A percentile compares a stretch with the other conserved stretches of the same genome.
These are phyloP conservation scores for Vanacampus margaritifer DNA, from an alignment of 2,113 vertebrate species.

Conservation along the genomic window DNA sequence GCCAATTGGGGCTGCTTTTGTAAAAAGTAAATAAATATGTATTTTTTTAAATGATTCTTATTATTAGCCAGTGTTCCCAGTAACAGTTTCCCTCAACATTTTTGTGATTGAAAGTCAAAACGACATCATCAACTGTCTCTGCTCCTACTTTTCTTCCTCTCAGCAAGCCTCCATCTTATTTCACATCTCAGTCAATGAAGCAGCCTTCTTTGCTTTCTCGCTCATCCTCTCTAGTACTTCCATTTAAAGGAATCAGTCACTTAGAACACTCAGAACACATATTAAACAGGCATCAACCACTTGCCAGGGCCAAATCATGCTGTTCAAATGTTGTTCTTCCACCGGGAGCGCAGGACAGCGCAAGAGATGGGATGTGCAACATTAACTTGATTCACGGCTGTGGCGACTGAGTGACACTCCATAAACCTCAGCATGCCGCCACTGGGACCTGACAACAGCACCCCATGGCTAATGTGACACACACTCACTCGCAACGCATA, in stretches of 20 bases:
- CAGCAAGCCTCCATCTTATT: slow-evolving; percentile 65
- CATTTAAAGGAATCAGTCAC: slow-evolving; percentile 70
- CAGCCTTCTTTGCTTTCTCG: slow-evolving; percentile 40
- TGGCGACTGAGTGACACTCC: slow-evolving; percentile 73
- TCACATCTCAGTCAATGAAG: slow-evolving; percentile 67
- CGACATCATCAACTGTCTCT: slow-evolving; percentile 30
- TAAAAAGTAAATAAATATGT: background rate
- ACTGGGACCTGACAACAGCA: slow-evolving; percentile 55
- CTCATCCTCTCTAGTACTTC: slow-evolving; percentile 47
- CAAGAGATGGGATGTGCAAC: slow-evolving; percentile 74
- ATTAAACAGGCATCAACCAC: slow-evolving; percentile 74
- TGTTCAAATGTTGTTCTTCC: slow-evolving; percentile 77
- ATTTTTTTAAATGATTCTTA: no score
- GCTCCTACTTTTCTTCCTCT: slow-evolving; percentile 32
- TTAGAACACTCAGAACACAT: slow-evolving; percentile 73
- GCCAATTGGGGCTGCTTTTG: no score
- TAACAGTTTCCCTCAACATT: background rate
- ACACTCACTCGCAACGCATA: slow-evolving; percentile 46
- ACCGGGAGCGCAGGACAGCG: slow-evolving; percentile 68
- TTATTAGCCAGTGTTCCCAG: background rate
- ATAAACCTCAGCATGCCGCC: slow-evolving; percentile 71
- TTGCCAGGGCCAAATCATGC: slow-evolving; percentile 71
- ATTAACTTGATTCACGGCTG: slow-evolving; percentile 74
- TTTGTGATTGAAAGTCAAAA: slow-evolving; percentile 31
- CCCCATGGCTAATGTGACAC: slow-evolving; percentile 67